Conservation (phyloP, 2,797 vertebrate species). For the Mycteria americana region DNA sequence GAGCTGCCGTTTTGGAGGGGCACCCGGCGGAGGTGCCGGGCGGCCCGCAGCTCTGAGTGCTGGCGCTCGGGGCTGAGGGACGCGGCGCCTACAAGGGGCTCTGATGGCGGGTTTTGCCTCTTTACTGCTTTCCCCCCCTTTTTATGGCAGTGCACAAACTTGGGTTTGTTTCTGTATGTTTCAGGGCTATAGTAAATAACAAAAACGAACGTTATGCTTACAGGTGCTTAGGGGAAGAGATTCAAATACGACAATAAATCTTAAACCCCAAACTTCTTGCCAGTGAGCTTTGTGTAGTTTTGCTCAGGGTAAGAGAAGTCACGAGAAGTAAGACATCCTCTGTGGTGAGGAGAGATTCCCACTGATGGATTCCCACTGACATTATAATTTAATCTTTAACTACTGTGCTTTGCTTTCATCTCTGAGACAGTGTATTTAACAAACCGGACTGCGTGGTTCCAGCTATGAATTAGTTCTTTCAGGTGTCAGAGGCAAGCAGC, state of each 20-base stretch:
- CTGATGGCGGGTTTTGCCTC: neutral
- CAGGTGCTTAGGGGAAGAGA: neutral
- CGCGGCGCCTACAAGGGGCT: neutral
- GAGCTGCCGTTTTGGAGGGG: neutral
- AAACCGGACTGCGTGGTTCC: rapidly evolving
- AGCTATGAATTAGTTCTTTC: neutral
- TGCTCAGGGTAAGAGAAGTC: neutral
- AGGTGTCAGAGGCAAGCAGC: neutral
- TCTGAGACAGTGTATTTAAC: neutral
- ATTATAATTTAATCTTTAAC: neutral
- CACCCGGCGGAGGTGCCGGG: neutral
- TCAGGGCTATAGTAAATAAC: neutral
- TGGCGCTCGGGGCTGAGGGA: neutral
- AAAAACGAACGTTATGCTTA: rapidly evolving
- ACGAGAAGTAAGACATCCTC: neutral
- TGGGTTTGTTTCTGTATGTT: neutral
- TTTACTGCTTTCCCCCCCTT: rapidly evolving
- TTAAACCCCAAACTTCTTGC: neutral
- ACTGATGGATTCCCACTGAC: neutral
- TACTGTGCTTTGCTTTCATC: neutral
- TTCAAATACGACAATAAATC: rapidly evolving
- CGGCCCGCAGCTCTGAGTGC: neutral
- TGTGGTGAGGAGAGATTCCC: neutral
- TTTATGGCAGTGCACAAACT: neutral
- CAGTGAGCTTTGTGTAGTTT: neutral